These are phyloP conservation scores for Coenobita brevimanus DNA, from an alignment of 1,140 invertebrate species.

Conservation along the genomic window DNA sequence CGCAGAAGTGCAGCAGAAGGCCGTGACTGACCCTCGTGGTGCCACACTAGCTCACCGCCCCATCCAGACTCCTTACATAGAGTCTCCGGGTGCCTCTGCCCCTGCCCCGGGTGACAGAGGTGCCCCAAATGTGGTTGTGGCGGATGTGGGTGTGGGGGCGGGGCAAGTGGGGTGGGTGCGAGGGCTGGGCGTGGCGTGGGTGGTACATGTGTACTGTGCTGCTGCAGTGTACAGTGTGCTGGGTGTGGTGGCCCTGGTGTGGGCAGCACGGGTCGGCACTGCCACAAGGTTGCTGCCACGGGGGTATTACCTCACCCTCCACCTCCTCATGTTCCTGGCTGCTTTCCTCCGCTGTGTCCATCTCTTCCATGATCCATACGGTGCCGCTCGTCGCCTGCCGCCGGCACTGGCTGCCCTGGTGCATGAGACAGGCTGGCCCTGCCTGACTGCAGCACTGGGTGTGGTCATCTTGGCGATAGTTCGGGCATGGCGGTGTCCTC, in stretches of 20 bases:
- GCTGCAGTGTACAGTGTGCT: conserved; percentile 87
- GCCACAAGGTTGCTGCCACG: conserved; percentile 33
- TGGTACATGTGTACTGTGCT: conserved; percentile 89
- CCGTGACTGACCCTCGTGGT: conserved; percentile 32
- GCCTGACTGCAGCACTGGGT: conserved; percentile 88
- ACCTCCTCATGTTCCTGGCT: conserved; percentile 84
- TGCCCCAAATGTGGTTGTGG: conserved; percentile 3
- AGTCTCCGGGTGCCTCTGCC: background rate
- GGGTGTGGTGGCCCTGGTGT: conserved; percentile 83
- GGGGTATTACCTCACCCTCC: conserved; percentile 84
- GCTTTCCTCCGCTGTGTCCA: conserved; percentile 85
- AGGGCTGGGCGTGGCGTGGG: conserved; percentile 86
- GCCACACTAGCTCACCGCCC: conserved; percentile 17
- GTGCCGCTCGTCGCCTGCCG: conserved; percentile 78
- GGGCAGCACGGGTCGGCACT: conserved; percentile 73
- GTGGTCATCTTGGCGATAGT: conserved; percentile 88
- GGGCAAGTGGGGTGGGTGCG: conserved; percentile 25
- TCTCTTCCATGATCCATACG: conserved; percentile 85
- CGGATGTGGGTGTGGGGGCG: background rate
- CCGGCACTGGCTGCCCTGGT: conserved; percentile 75
- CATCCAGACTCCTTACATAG: conserved; percentile 45
- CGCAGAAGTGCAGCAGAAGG: conserved; percentile 32
- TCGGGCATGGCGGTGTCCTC: conserved; percentile 77
- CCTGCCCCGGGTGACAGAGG: background rate
- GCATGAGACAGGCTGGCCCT: conserved; percentile 74